These are phyloP conservation scores for Nasua narica DNA, from an alignment of 2,797 vertebrate genomes.

Conservation along the genomic window DNA sequence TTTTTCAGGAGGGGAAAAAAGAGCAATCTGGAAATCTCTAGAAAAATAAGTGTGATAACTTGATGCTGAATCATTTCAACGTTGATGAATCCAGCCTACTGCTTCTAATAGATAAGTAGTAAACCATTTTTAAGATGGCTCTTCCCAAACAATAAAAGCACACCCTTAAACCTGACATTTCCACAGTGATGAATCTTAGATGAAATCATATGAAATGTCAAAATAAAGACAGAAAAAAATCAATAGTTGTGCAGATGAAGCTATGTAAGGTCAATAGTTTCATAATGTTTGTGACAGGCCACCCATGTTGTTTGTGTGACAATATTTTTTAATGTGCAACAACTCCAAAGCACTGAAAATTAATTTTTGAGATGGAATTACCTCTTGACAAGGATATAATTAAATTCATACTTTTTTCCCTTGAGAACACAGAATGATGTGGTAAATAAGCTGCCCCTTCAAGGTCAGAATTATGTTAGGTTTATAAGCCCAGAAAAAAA, in stretches of 20 bases:
- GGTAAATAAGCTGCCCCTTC: conserved; percentile 59
- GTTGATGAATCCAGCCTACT: conserved; percentile 56
- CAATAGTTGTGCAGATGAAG: conserved; percentile 82
- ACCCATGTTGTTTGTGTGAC: conserved; percentile 72
- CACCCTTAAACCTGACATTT: conserved; percentile 82
- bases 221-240: conserved; percentile 81
- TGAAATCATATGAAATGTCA: conserved; percentile 84
- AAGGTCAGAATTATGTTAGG: conserved; percentile 51
- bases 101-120: conserved; percentile 76
- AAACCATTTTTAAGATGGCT: conserved; percentile 78
- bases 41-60: conserved; percentile 64
- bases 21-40: conserved; percentile 57
- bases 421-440: conserved; percentile 37
- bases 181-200: conserved; percentile 81
- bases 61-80: conserved; percentile 68
- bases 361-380: conserved; percentile 71
- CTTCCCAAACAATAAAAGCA: conserved; percentile 78
- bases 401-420: conserved; percentile 52
- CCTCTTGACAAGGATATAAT: conserved; percentile 68
- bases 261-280: conserved; percentile 77
- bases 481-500: neutral
- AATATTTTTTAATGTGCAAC: conserved; percentile 68
- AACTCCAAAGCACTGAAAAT: conserved; percentile 70
- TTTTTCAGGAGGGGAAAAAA: conserved; percentile 57
- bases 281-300: conserved; percentile 71